Conservation (phyloP, 2,797 vertebrate species). For the Notolabrus celidotus region DNA sequence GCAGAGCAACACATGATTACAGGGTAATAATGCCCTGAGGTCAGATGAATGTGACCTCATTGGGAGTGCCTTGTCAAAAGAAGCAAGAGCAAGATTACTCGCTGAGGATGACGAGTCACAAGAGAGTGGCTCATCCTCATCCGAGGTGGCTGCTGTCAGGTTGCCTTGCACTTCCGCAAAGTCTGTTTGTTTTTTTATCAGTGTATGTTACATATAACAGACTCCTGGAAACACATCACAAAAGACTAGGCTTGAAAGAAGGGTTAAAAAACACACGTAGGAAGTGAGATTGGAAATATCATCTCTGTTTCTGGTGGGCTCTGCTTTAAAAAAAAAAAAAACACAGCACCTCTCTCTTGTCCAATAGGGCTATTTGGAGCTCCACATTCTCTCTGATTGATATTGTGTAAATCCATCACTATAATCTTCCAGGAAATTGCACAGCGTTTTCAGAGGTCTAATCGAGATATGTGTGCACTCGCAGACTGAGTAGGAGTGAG, state of each 20-base stretch:
- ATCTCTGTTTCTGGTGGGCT: background rate
- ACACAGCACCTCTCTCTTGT: constrained; percentile 16
- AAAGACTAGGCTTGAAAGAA: background rate
- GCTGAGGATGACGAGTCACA: constrained; percentile 32
- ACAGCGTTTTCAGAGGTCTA: constrained; percentile 59
- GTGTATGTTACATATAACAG: constrained; percentile 5
- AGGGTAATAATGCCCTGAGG: constrained; percentile 75
- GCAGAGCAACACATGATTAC: constrained; percentile 78
- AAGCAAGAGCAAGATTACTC: constrained; percentile 37
- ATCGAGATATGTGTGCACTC: constrained; percentile 54
- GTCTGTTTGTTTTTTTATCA: constrained; percentile 6
- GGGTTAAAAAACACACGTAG: background rate
- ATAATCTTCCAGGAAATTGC: constrained; percentile 75
- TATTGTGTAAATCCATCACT: constrained; percentile 70
- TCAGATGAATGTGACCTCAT: constrained; percentile 69
- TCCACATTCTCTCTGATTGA: constrained; percentile 60
- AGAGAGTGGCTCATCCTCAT: constrained; percentile 25
- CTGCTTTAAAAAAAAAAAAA: constrained; percentile 12
- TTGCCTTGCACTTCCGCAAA: background rate
- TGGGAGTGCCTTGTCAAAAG: constrained; percentile 40
- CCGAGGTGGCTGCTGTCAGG: constrained; percentile 20
- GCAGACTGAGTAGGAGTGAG: constrained; percentile 38
- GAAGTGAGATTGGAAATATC: background rate
- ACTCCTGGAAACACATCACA: background rate
- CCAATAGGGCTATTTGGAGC: constrained; percentile 37